phyloP scores from a whole-genome alignment of 2,888 invertebrate genomes.

The Parelbella ahira region DNA sequence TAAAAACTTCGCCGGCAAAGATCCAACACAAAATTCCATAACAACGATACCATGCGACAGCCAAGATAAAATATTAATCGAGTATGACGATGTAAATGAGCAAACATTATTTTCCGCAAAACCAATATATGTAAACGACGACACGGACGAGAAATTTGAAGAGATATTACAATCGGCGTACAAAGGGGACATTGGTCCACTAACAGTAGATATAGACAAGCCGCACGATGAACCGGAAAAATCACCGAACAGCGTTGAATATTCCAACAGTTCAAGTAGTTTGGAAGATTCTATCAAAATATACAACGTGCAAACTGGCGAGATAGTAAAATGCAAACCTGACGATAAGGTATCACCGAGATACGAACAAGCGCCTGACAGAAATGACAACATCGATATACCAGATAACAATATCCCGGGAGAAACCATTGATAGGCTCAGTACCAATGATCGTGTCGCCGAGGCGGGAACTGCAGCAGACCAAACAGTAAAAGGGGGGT shows the following conservation, averaged over 20 bases:
- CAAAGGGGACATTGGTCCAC: slow-evolving; percentile 32
- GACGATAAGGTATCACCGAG: slow-evolving; percentile 70
- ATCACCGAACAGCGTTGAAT: slow-evolving; percentile 53
- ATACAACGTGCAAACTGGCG: slow-evolving; percentile 75
- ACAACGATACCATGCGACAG: slow-evolving; percentile 51
- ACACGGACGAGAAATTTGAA: slow-evolving; percentile 64
- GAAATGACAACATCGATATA: slow-evolving; percentile 63
- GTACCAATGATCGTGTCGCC: slow-evolving; percentile 44
- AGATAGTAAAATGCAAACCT: slow-evolving; percentile 71
- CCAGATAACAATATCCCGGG: slow-evolving; percentile 59
- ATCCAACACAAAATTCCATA: slow-evolving; percentile 47
- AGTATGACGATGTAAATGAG: slow-evolving; percentile 61
- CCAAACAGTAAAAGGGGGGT: slow-evolving; percentile 33
- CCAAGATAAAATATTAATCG: slow-evolving; percentile 60
- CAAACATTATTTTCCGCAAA: slow-evolving; percentile 57
- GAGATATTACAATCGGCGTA: slow-evolving; percentile 63
- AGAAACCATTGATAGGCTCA: slow-evolving; percentile 49
- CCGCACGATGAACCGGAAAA: slow-evolving; percentile 47
- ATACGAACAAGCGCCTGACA: slow-evolving; percentile 53
- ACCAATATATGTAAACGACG: slow-evolving; percentile 56
- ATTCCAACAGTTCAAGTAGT: slow-evolving; percentile 70
- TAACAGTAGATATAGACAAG: slow-evolving; percentile 37
- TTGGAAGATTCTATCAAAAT: slow-evolving; percentile 76
- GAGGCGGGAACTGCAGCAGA: slow-evolving; percentile 46
- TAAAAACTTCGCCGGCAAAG: slow-evolving; percentile 53